Evolutionary conservation across 2,888 invertebrate genomes (phyloP).

Genomic region (Gymnoscelis rufifasciata): DNA sequence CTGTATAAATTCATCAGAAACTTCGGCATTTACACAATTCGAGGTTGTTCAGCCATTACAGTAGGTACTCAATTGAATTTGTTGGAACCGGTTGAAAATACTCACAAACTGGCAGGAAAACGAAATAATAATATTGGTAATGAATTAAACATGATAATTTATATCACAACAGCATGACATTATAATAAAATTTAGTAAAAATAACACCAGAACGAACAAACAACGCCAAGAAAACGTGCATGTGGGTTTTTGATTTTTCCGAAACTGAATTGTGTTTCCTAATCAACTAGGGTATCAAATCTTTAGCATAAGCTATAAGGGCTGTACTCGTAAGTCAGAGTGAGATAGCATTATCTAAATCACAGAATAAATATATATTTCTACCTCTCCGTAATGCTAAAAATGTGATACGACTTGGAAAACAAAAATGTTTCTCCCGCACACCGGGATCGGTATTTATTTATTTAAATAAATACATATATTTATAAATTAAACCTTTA

Average conservation of each 20-base stretch:
- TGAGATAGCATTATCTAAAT: neutral
- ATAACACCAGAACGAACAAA: constrained; percentile 67
- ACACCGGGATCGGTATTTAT: too few species aligned
- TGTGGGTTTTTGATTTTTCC: constrained; percentile 17
- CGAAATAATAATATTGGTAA: constrained; percentile 50
- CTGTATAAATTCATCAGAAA: constrained; percentile 22
- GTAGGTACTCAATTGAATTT: constrained; percentile 15
- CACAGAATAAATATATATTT: too few species aligned
- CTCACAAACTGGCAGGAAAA: constrained; percentile 52
- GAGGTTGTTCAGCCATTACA: constrained; percentile 56
- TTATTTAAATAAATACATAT: too few species aligned
- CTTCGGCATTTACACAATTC: constrained; percentile 37
- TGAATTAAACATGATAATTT: constrained; percentile 61
- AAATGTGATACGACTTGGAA: too few species aligned
- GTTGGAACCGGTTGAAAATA: constrained; percentile 35
- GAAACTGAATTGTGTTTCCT: constrained; percentile 5
- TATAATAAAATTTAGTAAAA: constrained; percentile 58
- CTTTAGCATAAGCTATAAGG: neutral
- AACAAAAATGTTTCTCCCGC: too few species aligned
- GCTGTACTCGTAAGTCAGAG: neutral
- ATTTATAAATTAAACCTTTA: too few species aligned
- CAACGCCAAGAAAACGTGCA: constrained; percentile 78
- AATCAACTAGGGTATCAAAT: too few species aligned
- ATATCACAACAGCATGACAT: constrained; percentile 55
- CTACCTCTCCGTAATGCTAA: too few species aligned